Base-by-base conservation (phyloP, 2,113 vertebrate genomes). In the Pangasianodon gigas region DNA sequence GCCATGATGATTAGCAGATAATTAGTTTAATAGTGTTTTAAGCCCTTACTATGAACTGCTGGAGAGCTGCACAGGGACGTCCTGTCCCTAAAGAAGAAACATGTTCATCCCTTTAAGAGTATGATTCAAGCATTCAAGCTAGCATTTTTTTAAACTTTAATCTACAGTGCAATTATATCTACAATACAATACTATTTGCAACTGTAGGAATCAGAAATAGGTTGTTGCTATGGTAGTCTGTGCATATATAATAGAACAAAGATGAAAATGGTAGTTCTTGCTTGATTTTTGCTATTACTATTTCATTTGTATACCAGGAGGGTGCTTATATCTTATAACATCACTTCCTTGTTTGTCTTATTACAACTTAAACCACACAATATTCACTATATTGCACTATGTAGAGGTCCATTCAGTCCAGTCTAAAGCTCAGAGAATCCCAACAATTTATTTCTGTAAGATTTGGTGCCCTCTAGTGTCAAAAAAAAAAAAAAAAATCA, bases 61-160 rank as follows among this genome's bases (percentile, higher is more conserved):
- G 54, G 81, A 84, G 54, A 21, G 51, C 51, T 83, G 52, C 52
- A 56, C 16, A 44, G 52, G 37, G 54, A 84, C 19, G 3, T 84
- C 82, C 32, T 84, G 52, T 84, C 82, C 82, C 54, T 44, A 13
- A 62, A 85, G 83, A 65, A 24, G 83, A 85, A 37, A 58, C n/a
- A 82, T 32, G 29, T 83, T 32, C 52, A 83, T 21, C 52, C 26
- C 2, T 16, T 80, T 29, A 80, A 80, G 51, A 0, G 29, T 24
- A 5, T 58, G 32, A 8, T 41, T 52, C 51, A 58, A 83, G 19
- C 3, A 37, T 58, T 32, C 7, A 82, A 56, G 46, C 75, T 13
- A 75, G 37, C 69, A 41, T 13, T n/a, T 67, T 74, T 16, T 41
- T 29, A 51, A 51, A 48, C 24, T 29, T 79, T 79, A 19, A 21